Conservation (phyloP, 2,113 vertebrate species). For the Neofelis nebulosa region DNA sequence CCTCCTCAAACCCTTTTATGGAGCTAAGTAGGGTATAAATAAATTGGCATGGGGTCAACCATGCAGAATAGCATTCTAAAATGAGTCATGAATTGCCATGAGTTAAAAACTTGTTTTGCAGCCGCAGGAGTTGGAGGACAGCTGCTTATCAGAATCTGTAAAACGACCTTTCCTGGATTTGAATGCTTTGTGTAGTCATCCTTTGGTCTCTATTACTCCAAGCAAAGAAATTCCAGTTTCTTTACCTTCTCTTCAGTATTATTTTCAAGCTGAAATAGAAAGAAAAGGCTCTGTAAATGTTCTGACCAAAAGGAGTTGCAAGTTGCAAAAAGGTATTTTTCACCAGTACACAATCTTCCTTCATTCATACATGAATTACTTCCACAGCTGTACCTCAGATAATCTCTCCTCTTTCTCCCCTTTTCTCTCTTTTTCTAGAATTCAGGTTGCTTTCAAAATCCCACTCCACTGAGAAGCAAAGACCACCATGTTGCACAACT, state of each 20-base stretch:
- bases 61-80: slow-evolving; percentile 60
- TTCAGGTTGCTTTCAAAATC: neutral
- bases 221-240: neutral
- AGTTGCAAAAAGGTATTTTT: neutral
- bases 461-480: neutral
- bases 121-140: slow-evolving; percentile 25
- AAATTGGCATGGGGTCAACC: slow-evolving; percentile 35
- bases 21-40: slow-evolving; percentile 47
- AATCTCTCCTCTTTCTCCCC: neutral
- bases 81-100: slow-evolving; percentile 46
- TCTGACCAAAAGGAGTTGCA: neutral
- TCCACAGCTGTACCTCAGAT: neutral
- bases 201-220: neutral
- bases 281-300: neutral
- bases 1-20: slow-evolving; percentile 29
- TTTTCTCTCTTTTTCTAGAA: neutral
- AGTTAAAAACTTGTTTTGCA: slow-evolving; percentile 54
- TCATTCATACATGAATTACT: neutral
- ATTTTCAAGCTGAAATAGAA: neutral
- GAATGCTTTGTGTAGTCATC: slow-evolving; percentile 19
- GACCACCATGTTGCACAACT: neutral
- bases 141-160: slow-evolving; percentile 19
- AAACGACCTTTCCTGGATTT: slow-evolving; percentile 52
- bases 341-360: neutral
- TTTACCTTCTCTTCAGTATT: neutral